Evolutionary conservation across 92 coral and sea anemone genomes (phyloP).

Genomic region (Phymanthus crucifer): DNA sequence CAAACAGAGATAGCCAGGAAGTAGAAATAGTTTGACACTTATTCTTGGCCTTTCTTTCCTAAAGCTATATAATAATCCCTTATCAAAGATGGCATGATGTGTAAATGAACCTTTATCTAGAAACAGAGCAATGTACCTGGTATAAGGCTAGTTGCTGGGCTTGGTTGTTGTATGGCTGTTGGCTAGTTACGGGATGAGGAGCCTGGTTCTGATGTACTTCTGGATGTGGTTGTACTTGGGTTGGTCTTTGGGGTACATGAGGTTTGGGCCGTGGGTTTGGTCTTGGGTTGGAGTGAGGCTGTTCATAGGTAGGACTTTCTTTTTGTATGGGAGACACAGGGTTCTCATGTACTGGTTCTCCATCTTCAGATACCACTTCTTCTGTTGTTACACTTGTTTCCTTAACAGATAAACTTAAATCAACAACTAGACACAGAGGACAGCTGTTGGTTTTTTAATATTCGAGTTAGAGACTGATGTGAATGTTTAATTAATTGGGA

Average conservation of each 20-base stretch:
- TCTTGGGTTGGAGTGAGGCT: slow-evolving; percentile 62
- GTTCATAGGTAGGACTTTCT: slow-evolving; percentile 36
- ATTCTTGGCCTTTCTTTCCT: no score
- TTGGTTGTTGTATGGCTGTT: slow-evolving; percentile 19
- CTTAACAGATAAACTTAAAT: not conserved
- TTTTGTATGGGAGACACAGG: slow-evolving; percentile 27
- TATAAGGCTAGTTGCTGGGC: slow-evolving; percentile 87
- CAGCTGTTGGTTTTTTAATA: no score
- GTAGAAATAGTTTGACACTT: no score
- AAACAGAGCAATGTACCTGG: slow-evolving; percentile 51
- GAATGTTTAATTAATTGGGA: no score
- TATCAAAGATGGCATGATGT: no score
- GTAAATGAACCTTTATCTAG: no score
- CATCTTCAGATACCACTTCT: slow-evolving; percentile 13
- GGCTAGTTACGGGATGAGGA: not conserved
- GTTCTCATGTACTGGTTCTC: slow-evolving; percentile 30
- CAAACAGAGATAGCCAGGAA: no score
- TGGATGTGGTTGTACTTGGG: slow-evolving; percentile 81
- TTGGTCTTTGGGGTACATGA: slow-evolving; percentile 81
- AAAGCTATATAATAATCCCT: no score
- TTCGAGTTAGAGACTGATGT: no score
- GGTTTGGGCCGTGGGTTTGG: slow-evolving; percentile 82
- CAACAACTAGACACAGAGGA: no score
- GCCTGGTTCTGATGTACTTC: slow-evolving; percentile 57
- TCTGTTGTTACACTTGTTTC: slow-evolving; percentile 1